Conservation (phyloP, 1,140 invertebrate species). For the Drosophila murphyi region DNA sequence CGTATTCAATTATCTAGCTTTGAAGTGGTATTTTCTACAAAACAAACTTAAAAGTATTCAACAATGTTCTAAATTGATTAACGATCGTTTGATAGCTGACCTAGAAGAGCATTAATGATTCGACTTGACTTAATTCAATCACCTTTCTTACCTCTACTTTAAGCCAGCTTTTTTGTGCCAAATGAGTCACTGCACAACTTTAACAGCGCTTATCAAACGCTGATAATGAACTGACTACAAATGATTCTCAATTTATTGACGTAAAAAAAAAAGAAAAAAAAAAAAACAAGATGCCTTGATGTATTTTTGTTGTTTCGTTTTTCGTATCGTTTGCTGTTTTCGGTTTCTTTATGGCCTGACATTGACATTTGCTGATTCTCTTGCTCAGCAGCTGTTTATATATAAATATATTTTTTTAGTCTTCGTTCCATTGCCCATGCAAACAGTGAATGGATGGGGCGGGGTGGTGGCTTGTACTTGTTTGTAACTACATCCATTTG, state of each 20-base stretch:
- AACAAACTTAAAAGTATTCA: too few species aligned
- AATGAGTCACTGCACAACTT: conserved; percentile 18
- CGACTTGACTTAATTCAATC: background rate
- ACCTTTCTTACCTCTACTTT: background rate
- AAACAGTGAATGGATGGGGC: conserved; percentile 2
- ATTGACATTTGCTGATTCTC: conserved; percentile 77
- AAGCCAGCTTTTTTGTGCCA: conserved; percentile 1
- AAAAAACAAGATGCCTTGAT: conserved; percentile 50
- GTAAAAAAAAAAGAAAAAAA: conserved; percentile 12
- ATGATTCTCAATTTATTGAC: conserved; percentile 30
- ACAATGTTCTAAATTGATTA: too few species aligned
- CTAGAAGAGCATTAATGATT: background rate
- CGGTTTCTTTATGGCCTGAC: conserved; percentile 64
- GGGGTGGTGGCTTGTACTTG: background rate
- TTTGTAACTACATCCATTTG: conserved; percentile 34
- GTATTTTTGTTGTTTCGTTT: conserved; percentile 44
- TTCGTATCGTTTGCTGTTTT: conserved; percentile 45
- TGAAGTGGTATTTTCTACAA: too few species aligned
- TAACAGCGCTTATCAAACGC: conserved; percentile 22
- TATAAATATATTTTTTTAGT: conserved; percentile 33
- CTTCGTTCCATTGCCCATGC: conserved; percentile 12
- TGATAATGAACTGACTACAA: conserved; percentile 17
- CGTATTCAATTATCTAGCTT: conserved; percentile 12
- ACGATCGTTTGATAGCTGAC: background rate
- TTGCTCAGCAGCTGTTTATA: conserved; percentile 14